Percentiles rank a stretch among this genome's conserved stretches.
phyloP scores from a whole-genome alignment of 2,797 vertebrate species.

The Otolemur crassicaudatus region DNA sequence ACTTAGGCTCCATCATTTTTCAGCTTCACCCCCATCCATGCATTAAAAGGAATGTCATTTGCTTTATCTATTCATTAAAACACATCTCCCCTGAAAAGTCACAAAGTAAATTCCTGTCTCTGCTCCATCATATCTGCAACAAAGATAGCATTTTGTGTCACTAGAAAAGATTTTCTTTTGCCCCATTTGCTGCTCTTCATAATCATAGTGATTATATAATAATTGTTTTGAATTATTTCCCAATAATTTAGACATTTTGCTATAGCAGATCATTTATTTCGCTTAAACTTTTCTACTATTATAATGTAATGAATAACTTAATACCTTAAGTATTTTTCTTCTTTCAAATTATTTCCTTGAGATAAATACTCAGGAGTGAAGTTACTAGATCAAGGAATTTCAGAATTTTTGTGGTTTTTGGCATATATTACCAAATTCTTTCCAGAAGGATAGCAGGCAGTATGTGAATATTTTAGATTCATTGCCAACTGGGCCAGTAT shows the following conservation, averaged over 20 bases:
- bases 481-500: slow-evolving; percentile 52
- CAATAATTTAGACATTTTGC: slow-evolving; percentile 7
- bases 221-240: slow-evolving; percentile 44
- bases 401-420: slow-evolving; percentile 64
- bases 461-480: slow-evolving; percentile 47
- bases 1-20: not conserved
- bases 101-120: not conserved
- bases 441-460: slow-evolving; percentile 56
- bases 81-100: not conserved
- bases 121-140: not conserved
- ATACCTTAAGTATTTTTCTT: slow-evolving; percentile 55
- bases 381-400: slow-evolving; percentile 39
- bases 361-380: slow-evolving; percentile 37
- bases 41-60: not conserved
- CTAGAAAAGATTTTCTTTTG: not conserved
- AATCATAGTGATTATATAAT: not conserved
- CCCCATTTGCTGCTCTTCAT: slow-evolving; percentile 7
- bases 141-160: not conserved
- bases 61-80: not conserved
- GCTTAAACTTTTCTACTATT: slow-evolving; percentile 37
- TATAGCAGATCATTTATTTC: slow-evolving; percentile 16
- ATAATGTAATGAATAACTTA: slow-evolving; percentile 51
- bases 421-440: slow-evolving; percentile 60
- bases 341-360: slow-evolving; percentile 62
- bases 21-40: not conserved